phyloP scores from a whole-genome alignment of 2,797 vertebrate genomes.

The Carduelis carduelis region DNA sequence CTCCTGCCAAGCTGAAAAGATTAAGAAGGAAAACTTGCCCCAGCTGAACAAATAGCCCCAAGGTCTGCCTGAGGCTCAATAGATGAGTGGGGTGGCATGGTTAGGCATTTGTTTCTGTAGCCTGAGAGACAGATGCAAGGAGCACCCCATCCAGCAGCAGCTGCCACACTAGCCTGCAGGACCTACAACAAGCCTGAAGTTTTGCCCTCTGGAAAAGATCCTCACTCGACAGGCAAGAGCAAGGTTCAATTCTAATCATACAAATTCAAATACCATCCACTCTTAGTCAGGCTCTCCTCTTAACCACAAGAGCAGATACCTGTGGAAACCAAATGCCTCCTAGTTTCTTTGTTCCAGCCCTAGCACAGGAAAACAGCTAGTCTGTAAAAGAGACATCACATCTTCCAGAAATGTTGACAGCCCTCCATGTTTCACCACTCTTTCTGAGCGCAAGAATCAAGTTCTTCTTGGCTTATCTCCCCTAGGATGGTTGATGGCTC shows the following conservation, averaged over 20 bases:
- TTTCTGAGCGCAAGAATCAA: neutral
- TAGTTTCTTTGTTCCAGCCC: neutral
- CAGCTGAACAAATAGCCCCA: constrained; percentile 62
- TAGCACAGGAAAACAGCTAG: neutral
- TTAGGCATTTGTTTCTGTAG: constrained; percentile 17
- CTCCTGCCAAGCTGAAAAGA: constrained; percentile 58
- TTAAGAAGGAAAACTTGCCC: constrained; percentile 56
- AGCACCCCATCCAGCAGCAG: neutral
- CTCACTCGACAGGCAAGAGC: neutral
- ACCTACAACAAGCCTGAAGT: neutral
- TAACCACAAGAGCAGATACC: neutral
- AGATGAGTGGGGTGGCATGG: neutral
- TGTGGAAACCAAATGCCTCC: neutral
- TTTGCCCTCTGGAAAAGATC: neutral
- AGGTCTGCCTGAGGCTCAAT: constrained; percentile 11
- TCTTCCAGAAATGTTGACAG: constrained; percentile 1
- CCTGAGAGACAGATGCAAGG: neutral
- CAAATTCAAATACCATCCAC: neutral
- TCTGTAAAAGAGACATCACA: neutral
- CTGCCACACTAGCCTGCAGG: neutral
- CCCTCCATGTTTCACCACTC: neutral
- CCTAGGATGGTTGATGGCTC: constrained; percentile 26
- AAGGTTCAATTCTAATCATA: neutral
- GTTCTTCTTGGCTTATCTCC: constrained; percentile 4
- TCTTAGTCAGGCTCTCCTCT: neutral